These are phyloP conservation scores for Argentina silus DNA, from an alignment of 2,797 vertebrate genomes.

Conservation along the genomic window DNA sequence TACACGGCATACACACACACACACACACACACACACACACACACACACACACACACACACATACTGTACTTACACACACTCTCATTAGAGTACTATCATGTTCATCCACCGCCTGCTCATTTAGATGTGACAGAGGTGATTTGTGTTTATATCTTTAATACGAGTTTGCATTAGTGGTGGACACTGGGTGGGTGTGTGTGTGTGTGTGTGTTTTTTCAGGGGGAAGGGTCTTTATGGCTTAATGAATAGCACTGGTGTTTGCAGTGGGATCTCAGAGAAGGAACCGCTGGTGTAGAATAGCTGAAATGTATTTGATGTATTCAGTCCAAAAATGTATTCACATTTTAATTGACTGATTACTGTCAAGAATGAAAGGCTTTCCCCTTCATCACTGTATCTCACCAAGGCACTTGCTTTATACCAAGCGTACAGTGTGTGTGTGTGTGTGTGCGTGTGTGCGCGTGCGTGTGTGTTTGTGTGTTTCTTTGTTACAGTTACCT, in stretches of 20 bases:
- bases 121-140: not conserved
- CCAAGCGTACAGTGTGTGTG: conserved; percentile 5
- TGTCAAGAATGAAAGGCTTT: not conserved
- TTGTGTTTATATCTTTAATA: not conserved
- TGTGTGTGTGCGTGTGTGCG: conserved; percentile 11
- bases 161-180: not conserved
- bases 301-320: not conserved
- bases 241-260: not conserved
- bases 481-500: conserved; percentile 66
- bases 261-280: not conserved
- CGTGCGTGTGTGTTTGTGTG: conserved; percentile 35
- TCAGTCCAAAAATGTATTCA: too few relatives aligned
- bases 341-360: too few relatives aligned
- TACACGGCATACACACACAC: not conserved
- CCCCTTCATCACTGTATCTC: not conserved
- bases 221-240: not conserved
- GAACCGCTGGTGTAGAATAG: not conserved
- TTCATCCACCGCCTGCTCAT: not conserved
- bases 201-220: not conserved
- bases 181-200: not conserved
- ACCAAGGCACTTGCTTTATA: conserved; percentile 6
- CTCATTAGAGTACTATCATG: not conserved
- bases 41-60: not conserved
- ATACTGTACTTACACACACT: not conserved
- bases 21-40: not conserved